Evolutionary conservation across 2,797 vertebrate genomes (phyloP).

Genomic region (Coranthus polyacanthus): DNA sequence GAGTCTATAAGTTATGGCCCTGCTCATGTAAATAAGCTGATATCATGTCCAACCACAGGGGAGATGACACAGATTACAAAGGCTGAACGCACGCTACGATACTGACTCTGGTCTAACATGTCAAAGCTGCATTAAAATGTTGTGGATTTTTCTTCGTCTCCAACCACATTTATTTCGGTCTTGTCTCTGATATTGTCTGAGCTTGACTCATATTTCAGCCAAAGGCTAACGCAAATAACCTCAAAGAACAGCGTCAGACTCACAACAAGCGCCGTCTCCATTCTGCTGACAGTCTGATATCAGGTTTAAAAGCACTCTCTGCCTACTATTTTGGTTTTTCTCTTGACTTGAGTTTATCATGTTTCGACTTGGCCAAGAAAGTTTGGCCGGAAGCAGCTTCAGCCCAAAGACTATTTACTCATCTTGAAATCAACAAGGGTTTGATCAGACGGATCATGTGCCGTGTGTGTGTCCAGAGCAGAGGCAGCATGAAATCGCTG

Average conservation of each 20-base stretch:
- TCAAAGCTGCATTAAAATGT: not conserved
- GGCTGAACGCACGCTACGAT: not conserved
- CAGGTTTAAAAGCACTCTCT: not conserved
- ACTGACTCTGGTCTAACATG: slow-evolving; percentile 6
- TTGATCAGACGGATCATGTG: slow-evolving; percentile 2
- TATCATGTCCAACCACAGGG: slow-evolving; percentile 23
- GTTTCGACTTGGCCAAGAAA: not conserved
- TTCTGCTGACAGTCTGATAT: not conserved
- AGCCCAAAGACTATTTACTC: no score
- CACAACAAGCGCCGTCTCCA: not conserved
- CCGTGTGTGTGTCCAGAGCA: not conserved
- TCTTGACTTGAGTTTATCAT: slow-evolving; percentile 4
- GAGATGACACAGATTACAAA: slow-evolving; percentile 29
- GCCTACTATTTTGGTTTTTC: slow-evolving; percentile 7
- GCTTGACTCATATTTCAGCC: slow-evolving; percentile 11
- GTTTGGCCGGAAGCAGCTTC: not conserved
- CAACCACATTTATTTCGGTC: slow-evolving; percentile 13
- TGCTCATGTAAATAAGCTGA: slow-evolving; percentile 27
- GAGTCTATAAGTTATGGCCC: not conserved
- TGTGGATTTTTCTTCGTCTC: slow-evolving; percentile 22
- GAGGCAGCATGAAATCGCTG: not conserved
- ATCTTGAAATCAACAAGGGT: slow-evolving; percentile 18
- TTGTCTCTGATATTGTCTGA: slow-evolving; percentile 19
- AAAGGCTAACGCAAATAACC: slow-evolving; percentile 24
- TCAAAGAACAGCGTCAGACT: slow-evolving; percentile 20